Evolutionary conservation across 2,888 invertebrate species (phyloP).

Genomic region (Heliconius sara): DNA sequence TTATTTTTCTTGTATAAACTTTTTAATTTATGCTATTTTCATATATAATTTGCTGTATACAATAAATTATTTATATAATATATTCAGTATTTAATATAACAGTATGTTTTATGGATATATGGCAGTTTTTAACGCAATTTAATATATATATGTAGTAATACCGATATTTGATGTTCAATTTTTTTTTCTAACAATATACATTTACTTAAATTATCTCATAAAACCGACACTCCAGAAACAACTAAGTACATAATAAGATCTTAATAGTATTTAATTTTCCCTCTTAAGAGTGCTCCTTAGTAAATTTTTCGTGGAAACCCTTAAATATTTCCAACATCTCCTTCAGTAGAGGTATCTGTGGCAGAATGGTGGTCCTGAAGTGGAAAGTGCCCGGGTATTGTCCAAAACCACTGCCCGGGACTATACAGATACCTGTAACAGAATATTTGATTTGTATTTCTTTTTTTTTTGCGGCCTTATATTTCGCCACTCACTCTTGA

Average conservation of each 20-base stretch:
- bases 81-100: background rate
- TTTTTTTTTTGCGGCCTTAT: background rate
- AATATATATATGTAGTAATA: too few species aligned
- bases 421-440: conserved; percentile 93
- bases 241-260: background rate
- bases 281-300: conserved; percentile 60
- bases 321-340: conserved; percentile 92
- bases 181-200: background rate
- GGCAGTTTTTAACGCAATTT: too few species aligned
- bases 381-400: conserved; percentile 97
- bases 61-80: background rate
- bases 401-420: conserved; percentile 97
- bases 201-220: conserved; percentile 3
- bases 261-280: background rate
- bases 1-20: too few species aligned
- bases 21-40: background rate
- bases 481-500: too few species aligned
- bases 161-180: background rate
- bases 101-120: too few species aligned
- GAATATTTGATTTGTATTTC: background rate
- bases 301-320: conserved; percentile 92
- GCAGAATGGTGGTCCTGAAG: conserved; percentile 97
- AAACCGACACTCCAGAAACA: background rate
- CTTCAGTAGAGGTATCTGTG: conserved; percentile 91
- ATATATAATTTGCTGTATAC: background rate